Percentiles rank a stretch among this genome's conserved stretches.
These are phyloP conservation scores for Cassiopea andromeda DNA, from an alignment of 30 jellyfish, hydroid and myxozoan genomes.

Conservation along the genomic window DNA sequence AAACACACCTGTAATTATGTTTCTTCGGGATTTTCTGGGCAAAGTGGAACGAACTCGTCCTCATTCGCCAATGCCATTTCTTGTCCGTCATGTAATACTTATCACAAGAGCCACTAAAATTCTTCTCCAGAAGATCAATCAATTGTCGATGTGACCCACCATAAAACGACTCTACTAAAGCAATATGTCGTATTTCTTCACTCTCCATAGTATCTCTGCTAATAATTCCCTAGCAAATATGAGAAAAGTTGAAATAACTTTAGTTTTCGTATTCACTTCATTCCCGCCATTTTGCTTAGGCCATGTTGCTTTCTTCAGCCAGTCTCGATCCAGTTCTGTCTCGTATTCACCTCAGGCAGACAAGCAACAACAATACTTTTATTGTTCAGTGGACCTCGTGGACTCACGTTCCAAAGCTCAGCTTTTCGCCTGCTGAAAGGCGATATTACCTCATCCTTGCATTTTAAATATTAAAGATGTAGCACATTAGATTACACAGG, in stretches of 20 bases:
- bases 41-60: conserved; percentile 91
- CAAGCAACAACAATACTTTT: no score
- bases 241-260: background rate
- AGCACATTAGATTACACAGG: no score
- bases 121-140: conserved; percentile 61
- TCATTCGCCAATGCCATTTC: conserved; percentile 99
- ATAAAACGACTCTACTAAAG: conserved; percentile 83
- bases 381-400: no score
- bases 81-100: conserved; percentile 84
- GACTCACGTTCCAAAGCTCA: no score
- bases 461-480: no score
- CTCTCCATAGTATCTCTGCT: background rate
- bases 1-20: conserved; percentile 27
- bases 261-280: no score
- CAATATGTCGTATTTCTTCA: conserved; percentile 1
- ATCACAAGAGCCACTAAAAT: conserved; percentile 33
- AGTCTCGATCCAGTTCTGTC: no score
- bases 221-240: background rate
- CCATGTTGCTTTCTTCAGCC: no score
- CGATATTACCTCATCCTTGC: no score
- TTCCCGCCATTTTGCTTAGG: no score
- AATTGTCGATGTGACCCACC: conserved; percentile 99
- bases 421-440: no score
- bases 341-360: no score
- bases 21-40: conserved; percentile 56